phyloP scores from a whole-genome alignment of 1,140 invertebrate genomes.

The Conopomorpha cramerella region DNA sequence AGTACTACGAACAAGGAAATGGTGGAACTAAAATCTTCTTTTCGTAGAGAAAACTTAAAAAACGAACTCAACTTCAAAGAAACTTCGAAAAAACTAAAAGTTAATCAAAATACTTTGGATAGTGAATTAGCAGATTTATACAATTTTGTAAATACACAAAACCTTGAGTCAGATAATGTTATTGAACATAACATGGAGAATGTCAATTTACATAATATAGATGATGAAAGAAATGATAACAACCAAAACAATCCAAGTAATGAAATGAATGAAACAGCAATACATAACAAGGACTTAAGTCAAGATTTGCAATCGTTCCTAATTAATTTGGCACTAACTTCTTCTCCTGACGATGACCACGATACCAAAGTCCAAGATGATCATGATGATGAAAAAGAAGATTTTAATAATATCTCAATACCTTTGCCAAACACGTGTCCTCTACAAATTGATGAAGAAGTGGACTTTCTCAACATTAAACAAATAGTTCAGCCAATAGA shows the following conservation, averaged over 20 bases:
- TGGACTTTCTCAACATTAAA: constrained; percentile 17
- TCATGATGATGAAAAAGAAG: constrained; percentile 2
- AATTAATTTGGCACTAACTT: constrained; percentile 28
- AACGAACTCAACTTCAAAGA: constrained; percentile 19
- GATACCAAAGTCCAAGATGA: constrained; percentile 2
- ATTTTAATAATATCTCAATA: not conserved
- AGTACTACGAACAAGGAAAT: constrained; percentile 19
- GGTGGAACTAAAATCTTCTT: constrained; percentile 18
- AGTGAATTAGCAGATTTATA: no score
- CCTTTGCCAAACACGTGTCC: not conserved
- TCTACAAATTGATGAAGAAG: constrained; percentile 6
- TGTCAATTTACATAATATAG: constrained; percentile 5
- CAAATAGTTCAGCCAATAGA: no score
- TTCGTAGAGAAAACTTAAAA: constrained; percentile 19
- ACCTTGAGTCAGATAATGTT: not conserved
- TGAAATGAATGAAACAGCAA: not conserved
- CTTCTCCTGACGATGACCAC: constrained; percentile 7
- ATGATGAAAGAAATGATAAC: constrained; percentile 4
- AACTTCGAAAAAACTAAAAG: not conserved
- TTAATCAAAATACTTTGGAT: not conserved
- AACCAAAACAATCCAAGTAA: constrained; percentile 1
- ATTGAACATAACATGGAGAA: constrained; percentile 3
- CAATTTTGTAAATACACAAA: constrained; percentile 1
- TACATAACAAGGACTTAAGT: not conserved
- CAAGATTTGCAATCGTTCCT: constrained; percentile 30